These are phyloP conservation scores for Operophtera brumata DNA, from an alignment of 2,888 invertebrate genomes.

Conservation along the genomic window DNA sequence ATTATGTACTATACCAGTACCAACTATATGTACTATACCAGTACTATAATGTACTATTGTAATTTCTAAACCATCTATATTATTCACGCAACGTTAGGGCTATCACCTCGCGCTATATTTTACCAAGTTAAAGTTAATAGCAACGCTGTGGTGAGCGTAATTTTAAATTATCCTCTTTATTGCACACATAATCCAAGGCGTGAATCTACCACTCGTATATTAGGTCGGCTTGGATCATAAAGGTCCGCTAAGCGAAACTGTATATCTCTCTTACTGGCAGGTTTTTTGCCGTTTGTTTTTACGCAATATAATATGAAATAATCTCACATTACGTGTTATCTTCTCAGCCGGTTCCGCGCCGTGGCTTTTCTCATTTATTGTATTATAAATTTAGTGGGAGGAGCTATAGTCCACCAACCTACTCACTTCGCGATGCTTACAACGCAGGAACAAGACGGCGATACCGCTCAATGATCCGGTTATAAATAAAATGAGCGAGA, in stretches of 20 bases:
- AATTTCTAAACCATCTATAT: constrained; percentile 4
- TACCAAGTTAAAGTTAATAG: constrained; percentile 59
- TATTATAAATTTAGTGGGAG: constrained; percentile 78
- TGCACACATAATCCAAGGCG: constrained; percentile 66
- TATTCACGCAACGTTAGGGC: constrained; percentile 1
- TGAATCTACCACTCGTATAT: constrained; percentile 65
- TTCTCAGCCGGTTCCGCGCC: constrained; percentile 64
- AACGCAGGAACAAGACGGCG: constrained; percentile 67
- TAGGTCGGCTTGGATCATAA: constrained; percentile 65
- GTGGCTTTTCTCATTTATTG: constrained; percentile 73
- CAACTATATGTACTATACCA: too few species aligned
- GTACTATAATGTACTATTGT: too few species aligned
- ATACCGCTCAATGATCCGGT: constrained; percentile 54
- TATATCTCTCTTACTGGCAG: constrained; percentile 62
- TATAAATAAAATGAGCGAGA: constrained; percentile 61
- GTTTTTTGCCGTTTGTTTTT: constrained; percentile 75
- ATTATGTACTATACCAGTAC: too few species aligned
- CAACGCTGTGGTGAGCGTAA: constrained; percentile 65
- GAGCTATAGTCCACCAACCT: constrained; percentile 64
- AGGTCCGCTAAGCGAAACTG: constrained; percentile 61
- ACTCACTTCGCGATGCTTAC: constrained; percentile 63
- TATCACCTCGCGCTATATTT: constrained; percentile 27
- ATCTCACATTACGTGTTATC: constrained; percentile 72
- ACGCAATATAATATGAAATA: constrained; percentile 74
- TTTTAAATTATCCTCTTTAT: constrained; percentile 73